Evolutionary conservation across 2,113 vertebrate genomes (phyloP), one percentile per base, ranked within the genome.

Genomic region (Apteryx mantelli): DNA sequence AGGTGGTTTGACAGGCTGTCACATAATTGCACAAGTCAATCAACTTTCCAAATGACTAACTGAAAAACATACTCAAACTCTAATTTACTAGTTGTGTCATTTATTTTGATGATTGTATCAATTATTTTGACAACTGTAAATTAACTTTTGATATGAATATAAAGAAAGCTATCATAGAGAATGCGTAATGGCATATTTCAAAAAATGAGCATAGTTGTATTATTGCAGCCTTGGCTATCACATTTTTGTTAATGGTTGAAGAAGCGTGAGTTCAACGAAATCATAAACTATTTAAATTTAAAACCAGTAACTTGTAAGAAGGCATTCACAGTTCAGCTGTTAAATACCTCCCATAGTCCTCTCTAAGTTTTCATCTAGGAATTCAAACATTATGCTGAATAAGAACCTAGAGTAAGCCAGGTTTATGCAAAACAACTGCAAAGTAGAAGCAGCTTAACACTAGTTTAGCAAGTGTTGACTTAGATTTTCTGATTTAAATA

Each of bases 71-170:
- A 79, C 58, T 42, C 44, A 74, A 89, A 79, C 38, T 64, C 21
- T 69, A 76, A 91, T 76, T 92, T 80, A 85, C 66, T 44, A 65
- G 38, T 26, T 89, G 32, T 48, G 15, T 32, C 78, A 77, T 91
- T 91, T 95, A 87, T 80, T 70, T 88, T 42, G 44, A 75, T 36
- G 40, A 53, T 36, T 58, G 20, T 24, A 50, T 89, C 16, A 81
- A 74, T 89, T 92, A 85, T 77, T 95, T 95, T 89, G 68, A 94
- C 34, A 95, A 80, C 38, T 32, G 5, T 24, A 90, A 86, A 94
- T 91, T 66, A 70, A n/a, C 86, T 90, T 92, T 68, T 79, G 81
- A 26, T 40, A 40, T 9, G 50, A 86, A 75, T 38, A 32, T 38
- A 79, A 80, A 1, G 2, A 83, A 86, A 71, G 19, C 30, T 38